Base-by-base conservation (phyloP, 2,113 vertebrate species). In the Alligator sinensis region DNA sequence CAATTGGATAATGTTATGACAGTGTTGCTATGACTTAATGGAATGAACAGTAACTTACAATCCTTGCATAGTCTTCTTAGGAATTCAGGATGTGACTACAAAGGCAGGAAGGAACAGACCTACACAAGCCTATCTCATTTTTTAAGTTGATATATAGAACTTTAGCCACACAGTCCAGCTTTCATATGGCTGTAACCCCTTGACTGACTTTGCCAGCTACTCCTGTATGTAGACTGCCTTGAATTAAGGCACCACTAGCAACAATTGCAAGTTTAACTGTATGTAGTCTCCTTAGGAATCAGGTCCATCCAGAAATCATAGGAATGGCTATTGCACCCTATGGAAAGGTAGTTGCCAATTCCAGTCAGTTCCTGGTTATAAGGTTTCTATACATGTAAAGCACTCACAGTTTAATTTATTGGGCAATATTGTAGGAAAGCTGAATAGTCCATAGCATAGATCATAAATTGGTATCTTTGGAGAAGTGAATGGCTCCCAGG, bases 1-100 rank as follows among this genome's bases (percentile, higher is more conserved):
- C 88, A 77, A 90, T 92, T 90, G 87, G 95, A 91, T 94, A 96
- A 96, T 55, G 58, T 82, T 74, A 85, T 92, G 91, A 58, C 83
- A 47, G 47, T 47, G 12, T 72, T 21, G 68, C 88, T 94, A 58
- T 87, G 94, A 95, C 90, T 96, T 94, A 75, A 77, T 93, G 90
- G 84, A 91, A 88, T 63, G 79, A 88, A 88, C 62, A 74, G 86
- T 58, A 94, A 30, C 0, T 0, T 78, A 79, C 68, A 87, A 2
- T 58, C 16, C 80, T 88, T 80, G 11, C n/a, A 89, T 18, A 82
- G 62, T 95, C 91, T 92, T 93, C 80, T 1, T 0, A 21, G 63
- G 61, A 91, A 60, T 82, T 95, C 86, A 82, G 63, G 91, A 95
- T 94, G 95, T 85, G 68, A 96, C 86, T 93, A 90, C 74, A 96